phyloP scores from a whole-genome alignment of 2,888 invertebrate species.

The Xestobium rufovillosum region DNA sequence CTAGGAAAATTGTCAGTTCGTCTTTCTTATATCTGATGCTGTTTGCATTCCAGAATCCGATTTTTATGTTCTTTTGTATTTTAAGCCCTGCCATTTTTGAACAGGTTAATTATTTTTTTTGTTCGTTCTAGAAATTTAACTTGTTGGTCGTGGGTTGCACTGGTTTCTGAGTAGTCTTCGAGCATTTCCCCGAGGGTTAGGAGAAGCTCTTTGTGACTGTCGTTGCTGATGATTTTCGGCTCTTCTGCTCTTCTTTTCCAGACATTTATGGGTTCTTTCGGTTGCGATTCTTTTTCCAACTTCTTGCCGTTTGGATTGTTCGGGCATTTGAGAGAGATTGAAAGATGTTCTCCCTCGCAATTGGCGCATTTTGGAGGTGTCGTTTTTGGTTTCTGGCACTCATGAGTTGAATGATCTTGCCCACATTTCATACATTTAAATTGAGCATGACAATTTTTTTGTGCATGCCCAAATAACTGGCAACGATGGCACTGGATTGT shows the following conservation, averaged over 20 bases:
- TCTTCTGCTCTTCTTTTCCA: too few relatives aligned
- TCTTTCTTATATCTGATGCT: slow-evolving; percentile 5
- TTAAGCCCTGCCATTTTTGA: too few relatives aligned
- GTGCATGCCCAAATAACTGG: slow-evolving; percentile 44
- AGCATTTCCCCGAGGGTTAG: too few relatives aligned
- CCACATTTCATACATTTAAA: slow-evolving; percentile 43
- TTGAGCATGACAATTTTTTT: slow-evolving; percentile 41
- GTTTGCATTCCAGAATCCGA: slow-evolving; percentile 12
- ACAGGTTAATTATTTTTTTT: slow-evolving; percentile 3
- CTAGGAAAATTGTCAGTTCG: slow-evolving; percentile 7
- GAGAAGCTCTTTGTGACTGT: too few relatives aligned
- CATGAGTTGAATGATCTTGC: slow-evolving; percentile 37
- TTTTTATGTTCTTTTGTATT: slow-evolving; percentile 1
- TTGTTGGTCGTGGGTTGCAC: slow-evolving; percentile 9
- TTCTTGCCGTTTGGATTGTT: slow-evolving; percentile 35
- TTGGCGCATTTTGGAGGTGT: too few relatives aligned
- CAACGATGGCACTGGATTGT: slow-evolving; percentile 41
- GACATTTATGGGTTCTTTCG: too few relatives aligned
- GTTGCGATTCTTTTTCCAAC: slow-evolving; percentile 4
- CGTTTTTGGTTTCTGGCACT: too few relatives aligned
- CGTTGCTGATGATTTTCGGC: too few relatives aligned
- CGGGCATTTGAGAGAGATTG: too few relatives aligned
- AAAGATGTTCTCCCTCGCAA: slow-evolving; percentile 37
- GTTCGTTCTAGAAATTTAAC: slow-evolving; percentile 5
- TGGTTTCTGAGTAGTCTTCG: too few relatives aligned